These are phyloP conservation scores for Squalus acanthias DNA, from an alignment of 2,797 vertebrate genomes.

Conservation along the genomic window DNA sequence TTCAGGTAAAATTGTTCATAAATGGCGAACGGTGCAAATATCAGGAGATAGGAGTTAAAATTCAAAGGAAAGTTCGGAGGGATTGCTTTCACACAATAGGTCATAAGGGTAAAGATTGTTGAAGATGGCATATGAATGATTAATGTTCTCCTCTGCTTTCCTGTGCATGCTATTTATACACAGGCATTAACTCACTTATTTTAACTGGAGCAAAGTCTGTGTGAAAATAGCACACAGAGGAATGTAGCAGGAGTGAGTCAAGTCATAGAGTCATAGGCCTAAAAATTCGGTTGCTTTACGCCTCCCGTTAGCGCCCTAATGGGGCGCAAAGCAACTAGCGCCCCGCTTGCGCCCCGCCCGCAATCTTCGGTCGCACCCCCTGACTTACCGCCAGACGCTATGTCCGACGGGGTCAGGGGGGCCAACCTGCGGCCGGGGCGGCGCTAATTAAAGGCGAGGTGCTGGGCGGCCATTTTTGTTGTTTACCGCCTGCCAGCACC, in stretches of 20 bases:
- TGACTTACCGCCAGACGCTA: no score
- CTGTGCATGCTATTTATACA: background rate
- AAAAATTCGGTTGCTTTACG: no score
- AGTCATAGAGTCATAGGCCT: no score
- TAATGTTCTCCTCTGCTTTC: background rate
- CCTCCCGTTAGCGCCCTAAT: no score
- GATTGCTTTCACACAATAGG: background rate
- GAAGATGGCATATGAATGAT: background rate
- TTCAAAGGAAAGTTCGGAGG: background rate
- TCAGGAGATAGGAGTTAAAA: background rate
- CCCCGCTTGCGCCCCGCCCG: no score
- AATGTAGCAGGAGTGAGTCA: background rate
- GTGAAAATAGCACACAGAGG: background rate
- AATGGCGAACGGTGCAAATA: background rate
- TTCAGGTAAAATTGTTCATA: background rate
- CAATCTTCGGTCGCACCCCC: no score
- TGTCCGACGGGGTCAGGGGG: no score
- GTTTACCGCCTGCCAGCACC: no score
- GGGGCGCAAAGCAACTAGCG: no score
- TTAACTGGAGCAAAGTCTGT: background rate
- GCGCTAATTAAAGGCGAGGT: no score
- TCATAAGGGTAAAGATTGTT: background rate
- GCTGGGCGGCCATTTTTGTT: no score
- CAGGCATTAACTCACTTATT: background rate
- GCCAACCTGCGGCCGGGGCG: no score